These are phyloP conservation scores for Boulengeromyrus knoepffleri DNA, from an alignment of 2,113 vertebrate species.

Conservation along the genomic window DNA sequence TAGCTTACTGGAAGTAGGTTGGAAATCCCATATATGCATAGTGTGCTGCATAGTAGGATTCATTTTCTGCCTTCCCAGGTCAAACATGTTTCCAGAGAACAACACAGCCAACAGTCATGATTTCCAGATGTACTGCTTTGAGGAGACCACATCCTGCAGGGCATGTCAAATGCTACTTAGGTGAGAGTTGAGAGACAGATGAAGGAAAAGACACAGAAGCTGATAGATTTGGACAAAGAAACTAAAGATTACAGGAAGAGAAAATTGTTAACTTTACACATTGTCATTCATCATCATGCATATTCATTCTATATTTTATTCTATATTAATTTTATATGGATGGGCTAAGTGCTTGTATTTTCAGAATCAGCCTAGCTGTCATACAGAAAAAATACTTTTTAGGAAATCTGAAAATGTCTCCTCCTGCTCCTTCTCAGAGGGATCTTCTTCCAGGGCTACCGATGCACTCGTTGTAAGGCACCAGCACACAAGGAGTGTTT, in stretches of 20 bases:
- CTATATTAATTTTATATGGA: background rate
- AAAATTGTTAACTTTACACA: background rate
- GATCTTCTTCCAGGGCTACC: slow-evolving; percentile 87
- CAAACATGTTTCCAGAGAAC: slow-evolving; percentile 85
- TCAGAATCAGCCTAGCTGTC: background rate
- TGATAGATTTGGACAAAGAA: background rate
- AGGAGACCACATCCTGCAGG: slow-evolving; percentile 80
- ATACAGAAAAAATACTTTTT: background rate
- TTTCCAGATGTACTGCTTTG: slow-evolving; percentile 93
- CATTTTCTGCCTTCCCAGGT: slow-evolving; percentile 52
- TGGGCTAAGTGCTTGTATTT: background rate
- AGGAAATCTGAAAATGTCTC: background rate
- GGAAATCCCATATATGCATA: background rate
- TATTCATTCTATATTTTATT: background rate
- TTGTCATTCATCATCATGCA: background rate
- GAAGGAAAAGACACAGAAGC: background rate
- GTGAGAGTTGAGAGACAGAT: slow-evolving; percentile 44
- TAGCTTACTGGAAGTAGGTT: background rate
- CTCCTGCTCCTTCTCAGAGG: slow-evolving; percentile 57
- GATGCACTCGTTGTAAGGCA: slow-evolving; percentile 74
- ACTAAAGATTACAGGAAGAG: background rate
- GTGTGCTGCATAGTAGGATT: background rate
- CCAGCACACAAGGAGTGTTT: slow-evolving; percentile 91
- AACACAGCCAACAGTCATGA: slow-evolving; percentile 76
- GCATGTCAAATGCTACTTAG: slow-evolving; percentile 90